phyloP scores from a whole-genome alignment of 2,797 vertebrate species.

The Chrysolophus pictus region DNA sequence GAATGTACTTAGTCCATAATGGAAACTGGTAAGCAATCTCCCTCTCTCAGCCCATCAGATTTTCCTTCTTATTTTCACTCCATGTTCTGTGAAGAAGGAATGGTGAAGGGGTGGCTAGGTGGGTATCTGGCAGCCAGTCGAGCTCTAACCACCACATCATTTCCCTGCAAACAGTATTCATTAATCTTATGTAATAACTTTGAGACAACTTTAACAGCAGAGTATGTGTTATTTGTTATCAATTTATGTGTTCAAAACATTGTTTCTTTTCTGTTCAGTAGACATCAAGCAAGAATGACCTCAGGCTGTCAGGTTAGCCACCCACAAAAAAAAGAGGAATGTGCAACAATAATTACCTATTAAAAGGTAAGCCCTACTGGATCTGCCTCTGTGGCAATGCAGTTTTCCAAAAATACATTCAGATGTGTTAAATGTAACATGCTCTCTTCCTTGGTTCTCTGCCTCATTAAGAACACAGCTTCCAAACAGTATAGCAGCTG shows the following conservation, averaged over 20 bases:
- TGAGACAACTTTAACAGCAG: not conserved
- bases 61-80: not conserved
- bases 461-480: not conserved
- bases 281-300: not conserved
- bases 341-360: not conserved
- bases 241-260: not conserved
- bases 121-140: not conserved
- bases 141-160: not conserved
- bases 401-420: not conserved
- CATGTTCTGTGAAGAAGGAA: not conserved
- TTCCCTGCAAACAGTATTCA: not conserved
- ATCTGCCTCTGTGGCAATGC: not conserved
- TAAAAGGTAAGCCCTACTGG: not conserved
- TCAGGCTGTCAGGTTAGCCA: not conserved
- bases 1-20: not conserved
- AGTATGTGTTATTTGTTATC: not conserved
- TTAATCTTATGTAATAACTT: not conserved
- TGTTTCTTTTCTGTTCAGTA: not conserved
- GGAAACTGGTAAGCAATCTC: not conserved
- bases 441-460: not conserved
- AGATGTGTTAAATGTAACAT: not conserved
- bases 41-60: not conserved
- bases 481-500: not conserved
- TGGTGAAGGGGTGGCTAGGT: not conserved
- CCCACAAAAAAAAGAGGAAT: not conserved